Percentiles rank a stretch among this genome's conserved stretches.
Conservation (phyloP, 2,888 invertebrate species). For the Callinectes sapidus region DNA sequence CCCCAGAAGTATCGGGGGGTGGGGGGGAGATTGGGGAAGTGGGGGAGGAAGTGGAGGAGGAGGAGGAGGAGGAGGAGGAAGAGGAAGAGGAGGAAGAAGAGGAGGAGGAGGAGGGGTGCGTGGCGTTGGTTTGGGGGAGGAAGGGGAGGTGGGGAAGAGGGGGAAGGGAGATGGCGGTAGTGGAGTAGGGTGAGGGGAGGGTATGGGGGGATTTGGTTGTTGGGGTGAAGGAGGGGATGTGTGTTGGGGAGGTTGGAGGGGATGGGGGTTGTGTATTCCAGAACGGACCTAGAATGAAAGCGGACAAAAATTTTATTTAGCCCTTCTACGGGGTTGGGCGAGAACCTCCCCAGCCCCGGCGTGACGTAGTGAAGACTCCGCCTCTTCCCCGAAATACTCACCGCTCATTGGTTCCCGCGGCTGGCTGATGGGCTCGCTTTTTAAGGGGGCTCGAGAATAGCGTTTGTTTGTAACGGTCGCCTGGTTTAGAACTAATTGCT, state of each 20-base stretch:
- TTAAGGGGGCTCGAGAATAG: slow-evolving; percentile 63
- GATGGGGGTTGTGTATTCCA: slow-evolving; percentile 46
- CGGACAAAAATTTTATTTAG: slow-evolving; percentile 72
- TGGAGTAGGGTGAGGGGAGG: neutral
- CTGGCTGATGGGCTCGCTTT: slow-evolving; percentile 55
- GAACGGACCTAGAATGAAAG: slow-evolving; percentile 72
- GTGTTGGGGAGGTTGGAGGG: neutral
- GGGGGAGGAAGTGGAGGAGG: neutral
- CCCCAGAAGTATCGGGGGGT: slow-evolving; percentile 45
- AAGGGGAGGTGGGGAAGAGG: neutral
- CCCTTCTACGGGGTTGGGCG: slow-evolving; percentile 67
- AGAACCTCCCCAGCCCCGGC: slow-evolving; percentile 41
- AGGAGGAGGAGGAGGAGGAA: neutral
- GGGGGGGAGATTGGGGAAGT: neutral
- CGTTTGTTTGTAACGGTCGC: neutral
- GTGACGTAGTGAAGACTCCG: slow-evolving; percentile 61
- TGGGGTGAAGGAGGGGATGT: slow-evolving; percentile 9
- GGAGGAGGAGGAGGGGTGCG: neutral
- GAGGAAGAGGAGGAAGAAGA: neutral
- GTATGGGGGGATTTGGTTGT: neutral
- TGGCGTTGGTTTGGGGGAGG: neutral
- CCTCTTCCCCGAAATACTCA: slow-evolving; percentile 45
- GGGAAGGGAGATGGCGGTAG: neutral
- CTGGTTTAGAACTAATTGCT: slow-evolving; percentile 5
- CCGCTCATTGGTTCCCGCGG: slow-evolving; percentile 51